Evolutionary conservation across 2,797 vertebrate genomes (phyloP), one percentile per base, ranked within the genome.

Genomic region (Rhinophrynus dorsalis): DNA sequence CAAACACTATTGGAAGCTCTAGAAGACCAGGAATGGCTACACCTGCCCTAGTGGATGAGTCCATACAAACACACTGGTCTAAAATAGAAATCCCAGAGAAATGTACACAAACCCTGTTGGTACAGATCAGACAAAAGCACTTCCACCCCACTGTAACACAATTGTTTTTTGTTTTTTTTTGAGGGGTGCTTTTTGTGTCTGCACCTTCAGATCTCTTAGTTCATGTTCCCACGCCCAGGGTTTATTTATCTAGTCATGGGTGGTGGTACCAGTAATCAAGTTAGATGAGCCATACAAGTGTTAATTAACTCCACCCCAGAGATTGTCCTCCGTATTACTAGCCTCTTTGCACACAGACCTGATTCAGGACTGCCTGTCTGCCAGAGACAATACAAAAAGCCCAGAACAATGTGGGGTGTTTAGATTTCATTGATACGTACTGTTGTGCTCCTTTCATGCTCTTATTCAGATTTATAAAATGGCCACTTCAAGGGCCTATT

Each of bases 171-270:
- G n/a, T n/a, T n/a, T n/a, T n/a, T n/a, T n/a, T n/a, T n/a, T n/a
- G n/a, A n/a, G n/a, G n/a, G n/a, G n/a, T n/a, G n/a, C n/a, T n/a
- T 33, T 50, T 29, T 27, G 20, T 38, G 21, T 35, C 7, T 37
- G 10, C 17, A n/a, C 23, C 24, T 21, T 23, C 23, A 13, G n/a
- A n/a, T 12, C 17, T 50, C n/a, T 3, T 24, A 18, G 2, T 35
- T 68, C 17, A 29, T 6, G 12, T 59, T 40, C 40, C 20, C 18
- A 56, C n/a, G 21, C 26, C 48, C 56, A 4, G 27, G 32, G 18
- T 42, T 50, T 58, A 44, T 55, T 66, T 66, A 68, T 58, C 27
- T 68, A 58, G 30, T 48, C 21, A 38, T 50, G 65, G 54, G 42
- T 58, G 23, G 18, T 33, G 30, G n/a, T n/a, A n/a, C 40, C n/a